These are phyloP conservation scores for Thalassaphorura encarpata DNA, from an alignment of 1,140 invertebrate species.

Conservation along the genomic window DNA sequence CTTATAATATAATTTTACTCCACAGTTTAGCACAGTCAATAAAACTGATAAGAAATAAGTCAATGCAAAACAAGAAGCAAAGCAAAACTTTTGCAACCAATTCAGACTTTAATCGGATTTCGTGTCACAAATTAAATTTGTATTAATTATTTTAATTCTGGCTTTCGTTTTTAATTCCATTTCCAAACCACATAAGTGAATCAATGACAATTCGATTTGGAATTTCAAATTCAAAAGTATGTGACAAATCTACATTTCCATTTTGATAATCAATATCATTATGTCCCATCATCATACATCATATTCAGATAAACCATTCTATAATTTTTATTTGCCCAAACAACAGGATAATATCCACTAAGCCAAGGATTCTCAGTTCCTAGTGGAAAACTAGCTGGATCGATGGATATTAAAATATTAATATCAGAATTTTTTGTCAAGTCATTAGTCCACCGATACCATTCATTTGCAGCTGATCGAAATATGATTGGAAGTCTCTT, in stretches of 20 bases:
- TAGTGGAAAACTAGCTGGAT: conserved; percentile 16
- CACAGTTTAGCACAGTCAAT: too few relatives aligned
- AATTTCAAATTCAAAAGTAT: conserved; percentile 7
- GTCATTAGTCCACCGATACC: conserved; percentile 15
- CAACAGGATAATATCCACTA: conserved; percentile 19
- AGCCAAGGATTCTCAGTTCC: conserved; percentile 22
- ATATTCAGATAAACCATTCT: conserved; percentile 5
- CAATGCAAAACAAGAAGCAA: neutral
- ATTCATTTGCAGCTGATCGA: conserved; percentile 10
- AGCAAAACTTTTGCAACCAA: neutral
- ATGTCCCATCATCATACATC: conserved; percentile 13
- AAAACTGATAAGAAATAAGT: neutral
- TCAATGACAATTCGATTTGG: conserved; percentile 15
- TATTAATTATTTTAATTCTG: too few relatives aligned
- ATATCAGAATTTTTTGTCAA: conserved; percentile 14
- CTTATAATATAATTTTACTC: too few relatives aligned
- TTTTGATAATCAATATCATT: conserved; percentile 24
- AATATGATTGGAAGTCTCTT: conserved; percentile 9
- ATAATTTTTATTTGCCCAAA: conserved; percentile 19
- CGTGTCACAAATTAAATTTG: neutral
- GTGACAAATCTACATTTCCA: conserved; percentile 15
- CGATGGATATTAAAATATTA: conserved; percentile 11
- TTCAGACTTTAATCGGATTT: neutral
- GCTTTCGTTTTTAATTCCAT: too few relatives aligned
- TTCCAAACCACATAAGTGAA: conserved; percentile 2